Conservation (phyloP, 64 coral and sea anemone genomes). For the Montipora cactus region DNA sequence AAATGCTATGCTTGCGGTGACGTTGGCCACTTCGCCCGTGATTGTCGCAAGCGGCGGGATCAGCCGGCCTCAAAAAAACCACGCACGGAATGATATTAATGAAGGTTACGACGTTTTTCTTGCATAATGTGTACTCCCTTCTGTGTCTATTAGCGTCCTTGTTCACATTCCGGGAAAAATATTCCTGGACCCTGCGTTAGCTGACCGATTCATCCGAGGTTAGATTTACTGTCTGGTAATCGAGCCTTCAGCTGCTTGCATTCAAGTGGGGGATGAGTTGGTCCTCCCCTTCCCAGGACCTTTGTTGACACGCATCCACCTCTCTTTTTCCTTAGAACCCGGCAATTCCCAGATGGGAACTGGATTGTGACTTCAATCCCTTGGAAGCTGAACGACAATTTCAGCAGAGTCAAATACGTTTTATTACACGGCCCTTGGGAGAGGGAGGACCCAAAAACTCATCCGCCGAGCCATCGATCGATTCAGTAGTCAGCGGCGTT, state of each 20-base stretch:
- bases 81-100: not conserved
- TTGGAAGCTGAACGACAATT: constrained; percentile 8
- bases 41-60: not conserved
- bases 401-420: not conserved
- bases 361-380: not conserved
- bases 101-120: not conserved
- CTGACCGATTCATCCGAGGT: not conserved
- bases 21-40: not conserved
- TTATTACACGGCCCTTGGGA: constrained; percentile 6
- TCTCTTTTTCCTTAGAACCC: not conserved
- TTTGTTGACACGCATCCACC: no score
- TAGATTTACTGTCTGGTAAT: constrained; percentile 10
- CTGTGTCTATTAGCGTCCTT: not conserved
- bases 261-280: not conserved
- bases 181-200: not conserved
- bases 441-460: constrained; percentile 1
- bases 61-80: not conserved
- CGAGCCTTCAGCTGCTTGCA: constrained; percentile 30
- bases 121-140: not conserved
- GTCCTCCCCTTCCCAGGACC: constrained; percentile 12
- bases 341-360: not conserved
- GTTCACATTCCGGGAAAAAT: not conserved
- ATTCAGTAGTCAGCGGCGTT: not conserved
- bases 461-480: not conserved
- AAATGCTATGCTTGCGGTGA: not conserved